These are phyloP conservation scores for Dolichotis patagonum DNA, from an alignment of 2,113 vertebrate genomes.

Conservation along the genomic window DNA sequence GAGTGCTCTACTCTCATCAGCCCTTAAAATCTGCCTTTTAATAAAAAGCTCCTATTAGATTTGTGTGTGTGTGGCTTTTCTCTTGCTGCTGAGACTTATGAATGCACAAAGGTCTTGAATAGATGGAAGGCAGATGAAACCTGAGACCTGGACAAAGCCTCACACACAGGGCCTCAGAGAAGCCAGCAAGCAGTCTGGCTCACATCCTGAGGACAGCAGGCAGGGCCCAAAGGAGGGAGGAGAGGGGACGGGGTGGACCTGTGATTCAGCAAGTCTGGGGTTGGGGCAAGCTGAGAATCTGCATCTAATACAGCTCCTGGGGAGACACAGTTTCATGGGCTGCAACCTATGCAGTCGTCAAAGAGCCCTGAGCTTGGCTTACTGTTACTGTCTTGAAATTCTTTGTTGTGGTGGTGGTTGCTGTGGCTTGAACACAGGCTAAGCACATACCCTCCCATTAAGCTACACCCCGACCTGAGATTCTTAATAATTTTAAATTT, in stretches of 20 bases:
- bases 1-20: background rate
- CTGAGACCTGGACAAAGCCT: conserved; percentile 4
- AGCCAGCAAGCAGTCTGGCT: background rate
- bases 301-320: background rate
- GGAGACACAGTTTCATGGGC: background rate
- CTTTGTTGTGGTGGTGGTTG: background rate
- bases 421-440: background rate
- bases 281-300: background rate
- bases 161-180: background rate
- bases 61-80: background rate
- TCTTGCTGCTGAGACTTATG: background rate
- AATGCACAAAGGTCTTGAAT: background rate
- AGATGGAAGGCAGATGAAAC: conserved; percentile 28
- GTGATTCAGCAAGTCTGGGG: background rate
- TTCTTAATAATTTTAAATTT: background rate
- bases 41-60: background rate
- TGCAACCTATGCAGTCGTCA: background rate
- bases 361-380: background rate
- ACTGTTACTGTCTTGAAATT: background rate
- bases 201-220: background rate
- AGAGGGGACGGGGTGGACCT: background rate
- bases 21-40: background rate
- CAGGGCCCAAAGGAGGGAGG: background rate
- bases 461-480: background rate
- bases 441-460: background rate